Base-by-base conservation (phyloP, 2,888 invertebrate genomes). In the Oscheius sp. region DNA sequence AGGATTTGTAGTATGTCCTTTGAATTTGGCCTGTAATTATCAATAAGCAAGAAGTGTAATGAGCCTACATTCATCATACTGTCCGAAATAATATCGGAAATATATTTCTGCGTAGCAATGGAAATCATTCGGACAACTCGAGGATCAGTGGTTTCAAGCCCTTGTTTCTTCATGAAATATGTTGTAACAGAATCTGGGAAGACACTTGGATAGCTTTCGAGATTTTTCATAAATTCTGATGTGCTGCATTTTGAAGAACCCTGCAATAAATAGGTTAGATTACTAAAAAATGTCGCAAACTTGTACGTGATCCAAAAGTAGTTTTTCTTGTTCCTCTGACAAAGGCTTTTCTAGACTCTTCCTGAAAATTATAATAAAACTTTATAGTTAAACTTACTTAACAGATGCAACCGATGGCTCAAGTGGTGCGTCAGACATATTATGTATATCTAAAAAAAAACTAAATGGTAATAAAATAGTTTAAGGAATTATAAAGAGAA, bases 61-160 rank as follows among this genome's bases (percentile, higher is more conserved):
- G 15, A 33, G 23, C 31, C 46, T 55, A 80, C 96, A 87, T 96
- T 96, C 84, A 97, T 96, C 48, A 97, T 89, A 0, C 96, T 95
- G 89, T 98, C 97, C 17, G 85, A 61, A 12, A 84, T 74, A 75
- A 98, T 93, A 87, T 98, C 97, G 0, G 96, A 96, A 57, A 98
- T 92, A 86, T 96, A 97, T 88, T 98, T 98, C 87, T 98, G 97
- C 0, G 96, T 93, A 0, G 96, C 95, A 63, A 98, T 89, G 0
- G 96, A 95, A 73, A 98, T 92, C 34, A 98, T 89, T 1, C 82
- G 72, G 25, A 93, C 77, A 10, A 86, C 91, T 84, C 96, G 91
- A 0, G 96, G 94, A 88, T 98, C 97, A 66, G 92, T 91, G 0
- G 94, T 91, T 8, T 80, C 93, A 87, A 96, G 94, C n/a, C 96